Percentiles rank a stretch among this genome's conserved stretches.
These are phyloP conservation scores for Buteo buteo DNA, from an alignment of 2,113 vertebrate species.

Conservation along the genomic window DNA sequence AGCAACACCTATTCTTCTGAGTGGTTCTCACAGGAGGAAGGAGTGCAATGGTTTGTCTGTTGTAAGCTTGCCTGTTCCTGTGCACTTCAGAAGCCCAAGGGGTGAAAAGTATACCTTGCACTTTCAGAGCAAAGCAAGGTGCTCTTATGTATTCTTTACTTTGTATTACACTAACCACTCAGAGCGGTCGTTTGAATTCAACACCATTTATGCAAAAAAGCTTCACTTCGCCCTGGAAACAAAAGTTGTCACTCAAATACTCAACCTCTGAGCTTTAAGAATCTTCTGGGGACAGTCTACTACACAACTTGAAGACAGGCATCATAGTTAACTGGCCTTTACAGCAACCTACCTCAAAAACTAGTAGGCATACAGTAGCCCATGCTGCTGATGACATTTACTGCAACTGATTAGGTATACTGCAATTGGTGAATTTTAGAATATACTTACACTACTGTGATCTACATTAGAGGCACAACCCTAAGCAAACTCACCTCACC, in stretches of 20 bases:
- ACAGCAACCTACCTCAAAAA: background rate
- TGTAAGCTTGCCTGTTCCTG: background rate
- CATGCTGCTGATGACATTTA: background rate
- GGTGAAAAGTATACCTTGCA: background rate
- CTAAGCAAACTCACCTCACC: background rate
- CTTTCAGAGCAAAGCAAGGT: background rate
- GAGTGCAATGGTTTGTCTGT: background rate
- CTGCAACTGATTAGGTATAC: background rate
- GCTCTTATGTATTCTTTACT: background rate
- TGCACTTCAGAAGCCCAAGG: background rate
- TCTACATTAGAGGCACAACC: background rate
- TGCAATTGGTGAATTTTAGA: background rate
- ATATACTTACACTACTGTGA: background rate
- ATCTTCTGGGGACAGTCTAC: background rate
- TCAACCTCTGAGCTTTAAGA: background rate
- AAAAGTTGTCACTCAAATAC: background rate
- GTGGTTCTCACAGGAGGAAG: background rate
- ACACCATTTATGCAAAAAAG: background rate
- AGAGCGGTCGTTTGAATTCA: background rate
- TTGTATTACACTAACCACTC: background rate
- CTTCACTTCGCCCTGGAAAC: background rate
- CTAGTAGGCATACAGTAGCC: background rate
- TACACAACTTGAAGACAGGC: background rate
- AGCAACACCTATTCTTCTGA: background rate
- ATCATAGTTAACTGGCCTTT: background rate